Conservation (phyloP, 2,888 invertebrate genomes). For the Mimachlamys varia region DNA sequence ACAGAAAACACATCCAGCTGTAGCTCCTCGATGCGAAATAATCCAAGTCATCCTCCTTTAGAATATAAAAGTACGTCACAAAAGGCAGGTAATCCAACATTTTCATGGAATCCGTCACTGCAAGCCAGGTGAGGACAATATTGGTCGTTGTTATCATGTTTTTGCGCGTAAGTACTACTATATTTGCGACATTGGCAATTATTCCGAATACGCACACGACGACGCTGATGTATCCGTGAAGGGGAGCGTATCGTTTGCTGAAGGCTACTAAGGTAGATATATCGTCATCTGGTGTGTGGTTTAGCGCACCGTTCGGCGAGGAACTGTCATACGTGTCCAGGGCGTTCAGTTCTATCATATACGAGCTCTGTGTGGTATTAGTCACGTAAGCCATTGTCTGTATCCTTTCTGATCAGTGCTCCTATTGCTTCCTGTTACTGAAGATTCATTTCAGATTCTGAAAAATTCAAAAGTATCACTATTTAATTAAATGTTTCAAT, state of each 20-base stretch:
- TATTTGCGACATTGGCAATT: slow-evolving; percentile 94
- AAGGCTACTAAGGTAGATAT: slow-evolving; percentile 57
- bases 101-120: slow-evolving; percentile 94
- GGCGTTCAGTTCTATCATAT: not conserved
- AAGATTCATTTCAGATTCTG: not conserved
- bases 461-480: not conserved
- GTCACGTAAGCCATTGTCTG: not conserved
- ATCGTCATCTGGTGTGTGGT: not conserved
- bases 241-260: slow-evolving; percentile 69
- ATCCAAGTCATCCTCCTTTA: slow-evolving; percentile 66
- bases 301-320: not conserved
- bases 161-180: slow-evolving; percentile 93
- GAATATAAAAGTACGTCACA: slow-evolving; percentile 86
- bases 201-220: slow-evolving; percentile 95
- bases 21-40: slow-evolving; percentile 73
- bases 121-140: slow-evolving; percentile 90
- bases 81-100: slow-evolving; percentile 95
- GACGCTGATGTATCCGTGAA: slow-evolving; percentile 93
- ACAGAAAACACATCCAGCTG: slow-evolving; percentile 81
- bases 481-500: not conserved
- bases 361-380: not conserved
- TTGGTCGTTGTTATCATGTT: slow-evolving; percentile 96
- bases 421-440: not conserved
- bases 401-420: not conserved
- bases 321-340: not conserved